A percentile compares a stretch with the other conserved stretches of the same genome.
Conservation (phyloP, 2,888 invertebrate genomes). For the Bimastos eiseni region DNA sequence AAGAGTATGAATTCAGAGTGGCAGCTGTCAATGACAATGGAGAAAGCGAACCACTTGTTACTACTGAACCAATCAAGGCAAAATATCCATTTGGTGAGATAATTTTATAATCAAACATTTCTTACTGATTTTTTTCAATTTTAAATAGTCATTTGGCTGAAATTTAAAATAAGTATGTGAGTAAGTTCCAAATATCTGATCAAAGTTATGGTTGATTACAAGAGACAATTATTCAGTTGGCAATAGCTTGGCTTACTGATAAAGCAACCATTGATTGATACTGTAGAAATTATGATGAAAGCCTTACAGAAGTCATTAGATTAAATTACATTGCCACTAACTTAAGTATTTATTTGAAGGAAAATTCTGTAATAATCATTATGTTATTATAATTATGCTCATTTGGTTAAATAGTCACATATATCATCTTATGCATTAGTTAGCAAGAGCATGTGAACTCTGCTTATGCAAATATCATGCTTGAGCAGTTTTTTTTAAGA, state of each 20-base stretch:
- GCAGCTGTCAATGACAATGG: slow-evolving; percentile 98
- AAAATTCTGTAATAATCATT: background rate
- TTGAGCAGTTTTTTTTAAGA: background rate
- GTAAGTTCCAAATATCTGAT: no score
- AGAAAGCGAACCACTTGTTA: slow-evolving; percentile 85
- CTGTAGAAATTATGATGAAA: no score
- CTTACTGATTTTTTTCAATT: no score
- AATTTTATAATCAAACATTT: no score
- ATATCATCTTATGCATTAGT: background rate
- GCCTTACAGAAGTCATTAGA: no score
- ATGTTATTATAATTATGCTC: background rate
- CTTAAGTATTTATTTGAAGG: background rate
- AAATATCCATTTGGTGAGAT: slow-evolving; percentile 85
- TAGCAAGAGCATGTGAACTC: background rate
- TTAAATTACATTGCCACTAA: background rate
- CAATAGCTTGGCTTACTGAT: no score
- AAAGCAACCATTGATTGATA: no score
- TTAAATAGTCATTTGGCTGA: no score
- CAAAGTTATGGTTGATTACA: no score
- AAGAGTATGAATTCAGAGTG: slow-evolving; percentile 94
- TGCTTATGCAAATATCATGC: background rate
- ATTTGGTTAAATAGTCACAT: background rate
- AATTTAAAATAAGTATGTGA: no score
- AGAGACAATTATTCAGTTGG: no score
- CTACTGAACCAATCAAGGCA: slow-evolving; percentile 89